phyloP scores from a whole-genome alignment of 2,113 vertebrate species.

The Anolis sagrei region DNA sequence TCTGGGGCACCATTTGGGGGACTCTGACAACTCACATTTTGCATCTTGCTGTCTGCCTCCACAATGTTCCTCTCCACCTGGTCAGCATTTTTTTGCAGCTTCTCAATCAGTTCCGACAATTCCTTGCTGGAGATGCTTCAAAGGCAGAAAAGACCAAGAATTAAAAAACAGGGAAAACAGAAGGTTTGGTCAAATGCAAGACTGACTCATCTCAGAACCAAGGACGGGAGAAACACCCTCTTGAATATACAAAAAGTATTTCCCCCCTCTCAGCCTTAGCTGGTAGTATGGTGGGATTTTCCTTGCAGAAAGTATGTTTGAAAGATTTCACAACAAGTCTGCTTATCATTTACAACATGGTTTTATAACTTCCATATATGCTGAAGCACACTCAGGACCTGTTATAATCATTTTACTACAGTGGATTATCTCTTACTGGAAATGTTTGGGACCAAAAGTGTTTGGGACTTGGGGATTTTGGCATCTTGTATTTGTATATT shows the following conservation, averaged over 20 bases:
- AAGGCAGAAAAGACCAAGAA: not conserved
- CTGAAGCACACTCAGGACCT: not conserved
- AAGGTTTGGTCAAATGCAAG: no score
- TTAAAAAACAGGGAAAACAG: not conserved
- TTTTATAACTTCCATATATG: not conserved
- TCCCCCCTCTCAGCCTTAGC: no score
- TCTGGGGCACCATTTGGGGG: no score
- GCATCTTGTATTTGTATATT: no score
- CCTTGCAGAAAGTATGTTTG: no score
- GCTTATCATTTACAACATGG: not conserved
- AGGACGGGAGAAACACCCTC: not conserved
- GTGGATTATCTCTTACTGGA: no score
- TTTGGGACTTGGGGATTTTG: no score
- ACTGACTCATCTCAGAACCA: not conserved
- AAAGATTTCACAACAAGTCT: no score
- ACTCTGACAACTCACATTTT: constrained; percentile 86
- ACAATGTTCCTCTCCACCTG: constrained; percentile 96
- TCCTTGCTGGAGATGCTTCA: constrained; percentile 82
- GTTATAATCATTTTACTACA: not conserved
- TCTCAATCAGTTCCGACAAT: constrained; percentile 87
- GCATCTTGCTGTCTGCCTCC: constrained; percentile 90
- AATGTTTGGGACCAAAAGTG: no score
- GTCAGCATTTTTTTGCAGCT: constrained; percentile 94
- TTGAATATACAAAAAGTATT: not conserved
- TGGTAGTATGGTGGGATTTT: no score